phyloP scores from a whole-genome alignment of 1,140 invertebrate species.

The Ectropis grisescens region DNA sequence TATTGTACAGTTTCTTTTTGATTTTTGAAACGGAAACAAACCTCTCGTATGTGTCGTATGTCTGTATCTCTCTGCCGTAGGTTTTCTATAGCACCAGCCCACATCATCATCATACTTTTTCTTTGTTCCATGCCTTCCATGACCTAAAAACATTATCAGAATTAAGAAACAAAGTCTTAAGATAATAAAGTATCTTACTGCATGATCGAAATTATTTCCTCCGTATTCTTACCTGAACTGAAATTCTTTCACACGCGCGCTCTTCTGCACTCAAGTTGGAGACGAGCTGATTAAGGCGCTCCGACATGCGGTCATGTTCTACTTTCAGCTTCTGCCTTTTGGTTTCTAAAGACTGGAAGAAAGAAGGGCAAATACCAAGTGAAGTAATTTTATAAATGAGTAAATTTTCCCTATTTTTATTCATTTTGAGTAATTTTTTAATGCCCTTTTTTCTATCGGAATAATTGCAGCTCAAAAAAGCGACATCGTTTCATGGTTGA shows the following conservation, averaged over 20 bases:
- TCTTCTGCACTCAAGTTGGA: constrained; percentile 68
- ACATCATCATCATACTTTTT: constrained; percentile 61
- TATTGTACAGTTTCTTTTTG: not conserved
- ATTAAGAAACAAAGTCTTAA: no score
- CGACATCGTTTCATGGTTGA: no score
- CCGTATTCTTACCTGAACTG: constrained; percentile 56
- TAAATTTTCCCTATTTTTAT: no score
- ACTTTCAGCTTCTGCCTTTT: constrained; percentile 66
- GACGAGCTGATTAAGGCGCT: constrained; percentile 58
- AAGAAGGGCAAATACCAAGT: no score
- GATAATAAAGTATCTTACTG: no score
- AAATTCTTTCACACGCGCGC: constrained; percentile 65
- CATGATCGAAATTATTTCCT: no score
- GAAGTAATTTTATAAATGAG: no score
- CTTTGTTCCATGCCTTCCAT: constrained; percentile 57
- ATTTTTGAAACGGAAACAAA: constrained; percentile 7
- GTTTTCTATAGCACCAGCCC: constrained; percentile 70
- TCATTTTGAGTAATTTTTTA: no score
- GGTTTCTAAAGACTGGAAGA: constrained; percentile 63
- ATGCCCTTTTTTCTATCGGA: no score
- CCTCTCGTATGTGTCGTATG: constrained; percentile 65
- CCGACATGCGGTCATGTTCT: constrained; percentile 63
- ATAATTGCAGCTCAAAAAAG: no score
- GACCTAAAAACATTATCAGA: constrained; percentile 49
- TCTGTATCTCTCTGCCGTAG: constrained; percentile 69